phyloP scores from a whole-genome alignment of 1,140 invertebrate genomes.

The Contarinia nasturtii region DNA sequence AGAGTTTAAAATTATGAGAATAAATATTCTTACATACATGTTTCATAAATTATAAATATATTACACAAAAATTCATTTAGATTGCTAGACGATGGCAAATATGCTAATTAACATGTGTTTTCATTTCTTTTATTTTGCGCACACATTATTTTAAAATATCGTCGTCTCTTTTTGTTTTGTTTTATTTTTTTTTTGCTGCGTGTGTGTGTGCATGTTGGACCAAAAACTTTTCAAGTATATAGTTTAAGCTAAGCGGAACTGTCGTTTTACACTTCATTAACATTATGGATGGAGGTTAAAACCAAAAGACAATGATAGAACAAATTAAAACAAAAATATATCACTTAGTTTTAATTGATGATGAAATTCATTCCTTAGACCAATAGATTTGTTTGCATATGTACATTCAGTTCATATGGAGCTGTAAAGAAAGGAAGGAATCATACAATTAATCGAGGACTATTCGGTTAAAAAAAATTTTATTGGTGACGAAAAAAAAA shows the following conservation, averaged over 20 bases:
- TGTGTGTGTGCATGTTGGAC: not conserved
- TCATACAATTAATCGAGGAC: not conserved
- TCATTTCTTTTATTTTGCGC: not conserved
- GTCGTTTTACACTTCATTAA: too few species aligned
- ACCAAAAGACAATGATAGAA: too few species aligned
- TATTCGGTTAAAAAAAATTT: too few species aligned
- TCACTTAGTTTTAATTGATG: too few species aligned
- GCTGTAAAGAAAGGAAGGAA: not conserved
- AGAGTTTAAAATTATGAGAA: too few species aligned
- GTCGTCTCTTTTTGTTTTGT: not conserved
- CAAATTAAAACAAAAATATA: too few species aligned
- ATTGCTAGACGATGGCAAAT: not conserved
- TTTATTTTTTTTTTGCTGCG: not conserved
- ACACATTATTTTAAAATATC: not conserved
- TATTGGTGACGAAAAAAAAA: too few species aligned
- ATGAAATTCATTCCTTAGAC: not conserved
- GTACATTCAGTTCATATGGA: not conserved
- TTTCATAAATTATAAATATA: too few species aligned
- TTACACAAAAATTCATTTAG: too few species aligned
- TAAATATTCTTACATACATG: too few species aligned
- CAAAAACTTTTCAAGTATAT: not conserved
- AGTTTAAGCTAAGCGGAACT: not conserved
- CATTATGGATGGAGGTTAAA: too few species aligned
- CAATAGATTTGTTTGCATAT: not conserved
- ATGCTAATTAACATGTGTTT: not conserved